These are phyloP conservation scores for Brachyrhaphis roseni DNA, from an alignment of 2,797 vertebrate species.

Conservation along the genomic window DNA sequence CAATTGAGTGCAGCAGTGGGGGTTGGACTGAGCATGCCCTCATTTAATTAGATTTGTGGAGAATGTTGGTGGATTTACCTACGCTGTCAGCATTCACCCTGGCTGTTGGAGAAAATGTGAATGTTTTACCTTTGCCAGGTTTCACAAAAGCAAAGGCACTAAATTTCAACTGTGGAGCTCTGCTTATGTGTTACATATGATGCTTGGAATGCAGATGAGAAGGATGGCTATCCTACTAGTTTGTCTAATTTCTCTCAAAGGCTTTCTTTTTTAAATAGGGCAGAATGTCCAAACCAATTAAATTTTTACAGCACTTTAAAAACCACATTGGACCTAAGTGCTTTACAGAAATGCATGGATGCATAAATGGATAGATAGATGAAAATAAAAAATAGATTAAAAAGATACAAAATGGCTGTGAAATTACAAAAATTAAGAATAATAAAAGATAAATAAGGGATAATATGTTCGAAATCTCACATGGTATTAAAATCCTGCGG, in stretches of 20 bases:
- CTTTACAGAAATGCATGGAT: too few species aligned
- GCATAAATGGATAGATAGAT: too few species aligned
- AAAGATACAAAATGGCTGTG: too few species aligned
- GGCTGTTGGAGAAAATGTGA: slow-evolving; percentile 64
- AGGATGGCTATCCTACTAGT: not conserved
- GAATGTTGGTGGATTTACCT: slow-evolving; percentile 81
- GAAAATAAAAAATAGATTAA: too few species aligned
- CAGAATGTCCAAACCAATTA: not conserved
- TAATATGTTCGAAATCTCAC: too few species aligned
- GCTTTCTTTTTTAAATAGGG: slow-evolving; percentile 9
- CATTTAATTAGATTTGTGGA: slow-evolving; percentile 85
- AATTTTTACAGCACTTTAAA: too few species aligned
- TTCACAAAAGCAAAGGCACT: slow-evolving; percentile 28
- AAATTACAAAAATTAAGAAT: too few species aligned
- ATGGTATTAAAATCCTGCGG: too few species aligned
- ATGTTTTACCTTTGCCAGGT: slow-evolving; percentile 49
- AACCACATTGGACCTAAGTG: too few species aligned
- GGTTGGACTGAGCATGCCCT: slow-evolving; percentile 67
- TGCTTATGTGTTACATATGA: slow-evolving; percentile 23
- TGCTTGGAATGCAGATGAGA: slow-evolving; percentile 36
- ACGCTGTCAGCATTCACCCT: slow-evolving; percentile 73
- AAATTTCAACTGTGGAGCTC: slow-evolving; percentile 32
- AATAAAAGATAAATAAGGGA: too few species aligned
- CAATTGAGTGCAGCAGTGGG: slow-evolving; percentile 52
- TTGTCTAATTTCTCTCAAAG: slow-evolving; percentile 4